Base-by-base conservation (phyloP, 2,797 vertebrate genomes). In the Melanotaenia nigrans region DNA sequence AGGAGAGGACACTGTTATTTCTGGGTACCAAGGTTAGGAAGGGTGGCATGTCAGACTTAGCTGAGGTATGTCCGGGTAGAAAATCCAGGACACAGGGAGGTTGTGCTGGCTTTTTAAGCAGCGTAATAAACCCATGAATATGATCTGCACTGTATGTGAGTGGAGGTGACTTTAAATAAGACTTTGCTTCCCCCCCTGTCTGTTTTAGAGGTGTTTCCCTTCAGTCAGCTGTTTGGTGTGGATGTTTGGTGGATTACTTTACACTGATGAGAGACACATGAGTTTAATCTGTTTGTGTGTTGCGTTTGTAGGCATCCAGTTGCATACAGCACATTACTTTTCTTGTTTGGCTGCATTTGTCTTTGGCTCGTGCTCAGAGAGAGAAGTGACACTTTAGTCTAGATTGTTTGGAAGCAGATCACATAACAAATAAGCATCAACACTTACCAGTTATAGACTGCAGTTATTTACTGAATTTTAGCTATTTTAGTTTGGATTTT, bases 1-100 rank as follows among this genome's bases (percentile, higher is more conserved):
- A 64, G 63, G 18, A 70, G 73, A 82, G 73, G 74, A 67, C 81
- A 24, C 13, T 1, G 73, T 82, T 92, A 90, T 91, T 89, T 91
- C 73, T 79, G 80, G 82, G 71, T 65, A 40, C 61, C 78, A 73
- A 84, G 84, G 82, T 79, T 72, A 82, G 7, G 49, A 61, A 11
- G 51, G 32, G 61, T 67, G 64, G 67, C 20, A 13, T 60, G 47
- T 45, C 51, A 55, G 61, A 51, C 38, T 61, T 3, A 35, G 36
- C 45, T 33, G 65, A 65, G 22, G 49, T 67, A 71, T 70, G 66
- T 73, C 54, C 45, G 35, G 54, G 56, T 68, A 56, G 45, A 76
- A 62, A 71, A 36, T 51, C 24, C 38, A 33, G 61, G 22, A 62
- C 68, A 47, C 16, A 13, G n/a, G 32, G 36, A n/a, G 57, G 32